These are phyloP conservation scores for Tolypeutes matacus DNA, from an alignment of 2,797 vertebrate genomes.

Conservation along the genomic window DNA sequence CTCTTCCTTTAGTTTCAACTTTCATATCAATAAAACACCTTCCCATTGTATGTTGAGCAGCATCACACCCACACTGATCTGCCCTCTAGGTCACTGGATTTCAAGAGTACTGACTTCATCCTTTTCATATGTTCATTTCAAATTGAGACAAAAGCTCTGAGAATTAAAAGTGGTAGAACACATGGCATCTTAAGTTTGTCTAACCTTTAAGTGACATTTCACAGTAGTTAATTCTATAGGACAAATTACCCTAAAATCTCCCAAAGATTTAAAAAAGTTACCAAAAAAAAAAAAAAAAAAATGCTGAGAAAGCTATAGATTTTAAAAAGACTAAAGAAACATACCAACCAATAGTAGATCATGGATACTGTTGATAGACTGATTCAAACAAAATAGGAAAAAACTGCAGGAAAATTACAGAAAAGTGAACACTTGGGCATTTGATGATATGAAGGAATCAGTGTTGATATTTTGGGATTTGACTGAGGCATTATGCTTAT, in stretches of 20 bases:
- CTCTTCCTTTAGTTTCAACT: slow-evolving; percentile 55
- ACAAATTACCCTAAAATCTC: not conserved
- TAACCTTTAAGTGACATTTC: not conserved
- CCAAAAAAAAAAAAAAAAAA: not conserved
- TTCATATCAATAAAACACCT: slow-evolving; percentile 60
- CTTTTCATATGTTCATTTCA: slow-evolving; percentile 58
- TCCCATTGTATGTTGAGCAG: slow-evolving; percentile 24
- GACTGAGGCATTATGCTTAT: not conserved
- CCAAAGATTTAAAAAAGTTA: not conserved
- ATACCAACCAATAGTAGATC: not conserved
- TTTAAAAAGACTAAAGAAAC: not conserved
- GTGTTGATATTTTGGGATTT: not conserved
- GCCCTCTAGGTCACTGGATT: slow-evolving; percentile 51
- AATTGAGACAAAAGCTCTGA: slow-evolving; percentile 47
- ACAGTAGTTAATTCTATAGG: not conserved
- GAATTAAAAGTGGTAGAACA: slow-evolving; percentile 13
- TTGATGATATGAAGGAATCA: not conserved
- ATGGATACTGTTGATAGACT: not conserved
- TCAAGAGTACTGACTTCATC: slow-evolving; percentile 60
- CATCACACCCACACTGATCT: slow-evolving; percentile 53
- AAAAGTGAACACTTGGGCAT: not conserved
- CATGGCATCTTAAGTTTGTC: slow-evolving; percentile 33
- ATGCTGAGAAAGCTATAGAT: not conserved
- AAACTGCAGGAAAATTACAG: not conserved
- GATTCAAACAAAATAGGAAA: not conserved